These are phyloP conservation scores for Ochlodes sylvanus DNA, from an alignment of 2,888 invertebrate species.

Conservation along the genomic window DNA sequence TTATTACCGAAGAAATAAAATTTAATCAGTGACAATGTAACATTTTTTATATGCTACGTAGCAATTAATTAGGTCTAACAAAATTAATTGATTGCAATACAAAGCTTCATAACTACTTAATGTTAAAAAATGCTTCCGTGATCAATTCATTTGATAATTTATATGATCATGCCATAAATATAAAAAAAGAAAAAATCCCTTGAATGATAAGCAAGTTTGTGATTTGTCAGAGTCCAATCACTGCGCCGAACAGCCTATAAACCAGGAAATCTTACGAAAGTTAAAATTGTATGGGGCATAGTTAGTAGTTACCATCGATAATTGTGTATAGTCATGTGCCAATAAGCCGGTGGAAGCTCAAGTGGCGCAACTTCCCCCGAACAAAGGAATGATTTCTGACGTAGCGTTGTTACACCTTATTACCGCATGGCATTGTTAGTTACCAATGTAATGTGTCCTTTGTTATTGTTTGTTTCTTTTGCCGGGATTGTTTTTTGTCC, in stretches of 20 bases:
- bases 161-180: not conserved
- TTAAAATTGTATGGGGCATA: constrained; percentile 21
- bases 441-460: constrained; percentile 19
- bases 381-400: constrained; percentile 43
- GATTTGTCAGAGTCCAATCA: not conserved
- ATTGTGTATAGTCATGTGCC: constrained; percentile 44
- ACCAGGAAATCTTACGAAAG: constrained; percentile 17
- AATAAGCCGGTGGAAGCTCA: constrained; percentile 34
- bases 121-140: constrained; percentile 6
- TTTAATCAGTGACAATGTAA: too few relatives aligned
- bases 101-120: not conserved
- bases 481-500: not conserved
- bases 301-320: constrained; percentile 36
- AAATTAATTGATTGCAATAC: not conserved
- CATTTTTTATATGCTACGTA: not conserved
- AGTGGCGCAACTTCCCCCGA: constrained; percentile 43
- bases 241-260: not conserved
- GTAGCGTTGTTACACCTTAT: constrained; percentile 26
- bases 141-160: constrained; percentile 9
- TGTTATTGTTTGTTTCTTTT: constrained; percentile 29
- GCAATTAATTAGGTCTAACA: not conserved
- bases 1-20: too few relatives aligned
- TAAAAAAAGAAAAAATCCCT: not conserved
- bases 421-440: constrained; percentile 33
- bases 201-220: not conserved